phyloP scores from a whole-genome alignment of 2,888 invertebrate species.

The Drosophila gaucha region DNA sequence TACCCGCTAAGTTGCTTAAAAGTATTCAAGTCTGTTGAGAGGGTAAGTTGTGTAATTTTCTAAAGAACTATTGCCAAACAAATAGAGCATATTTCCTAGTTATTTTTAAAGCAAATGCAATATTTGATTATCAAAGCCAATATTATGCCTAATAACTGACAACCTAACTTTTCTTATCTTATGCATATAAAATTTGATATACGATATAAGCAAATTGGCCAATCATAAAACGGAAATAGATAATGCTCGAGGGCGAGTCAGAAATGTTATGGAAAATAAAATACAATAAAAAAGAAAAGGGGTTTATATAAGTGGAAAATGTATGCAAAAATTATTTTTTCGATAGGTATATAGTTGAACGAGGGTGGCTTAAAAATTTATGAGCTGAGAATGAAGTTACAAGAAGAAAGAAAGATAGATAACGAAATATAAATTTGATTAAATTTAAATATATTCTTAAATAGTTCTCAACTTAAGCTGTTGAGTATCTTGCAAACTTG shows the following conservation, averaged over 20 bases:
- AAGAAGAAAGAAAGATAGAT: too few relatives aligned
- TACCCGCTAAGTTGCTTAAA: neutral
- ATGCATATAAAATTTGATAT: conserved; percentile 8
- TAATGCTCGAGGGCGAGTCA: conserved; percentile 10
- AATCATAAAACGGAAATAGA: conserved; percentile 12
- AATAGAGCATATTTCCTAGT: too few relatives aligned
- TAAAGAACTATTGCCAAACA: neutral
- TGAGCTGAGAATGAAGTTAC: too few relatives aligned
- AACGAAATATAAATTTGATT: neutral
- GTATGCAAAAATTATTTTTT: too few relatives aligned
- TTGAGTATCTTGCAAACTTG: conserved; percentile 14
- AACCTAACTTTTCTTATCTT: conserved; percentile 28
- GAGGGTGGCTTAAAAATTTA: neutral
- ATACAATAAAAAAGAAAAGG: neutral
- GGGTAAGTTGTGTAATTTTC: conserved; percentile 10
- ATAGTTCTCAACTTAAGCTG: too few relatives aligned
- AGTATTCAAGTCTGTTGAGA: conserved; percentile 16
- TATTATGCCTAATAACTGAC: neutral
- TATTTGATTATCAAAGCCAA: neutral
- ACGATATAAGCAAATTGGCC: conserved; percentile 2
- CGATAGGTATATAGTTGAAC: too few relatives aligned
- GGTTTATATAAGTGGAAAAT: too few relatives aligned
- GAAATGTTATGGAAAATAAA: neutral
- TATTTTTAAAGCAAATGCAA: too few relatives aligned
- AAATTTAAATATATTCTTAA: neutral